Base-by-base conservation (phyloP, 2,888 invertebrate genomes). In the Eristalis pertinax region DNA sequence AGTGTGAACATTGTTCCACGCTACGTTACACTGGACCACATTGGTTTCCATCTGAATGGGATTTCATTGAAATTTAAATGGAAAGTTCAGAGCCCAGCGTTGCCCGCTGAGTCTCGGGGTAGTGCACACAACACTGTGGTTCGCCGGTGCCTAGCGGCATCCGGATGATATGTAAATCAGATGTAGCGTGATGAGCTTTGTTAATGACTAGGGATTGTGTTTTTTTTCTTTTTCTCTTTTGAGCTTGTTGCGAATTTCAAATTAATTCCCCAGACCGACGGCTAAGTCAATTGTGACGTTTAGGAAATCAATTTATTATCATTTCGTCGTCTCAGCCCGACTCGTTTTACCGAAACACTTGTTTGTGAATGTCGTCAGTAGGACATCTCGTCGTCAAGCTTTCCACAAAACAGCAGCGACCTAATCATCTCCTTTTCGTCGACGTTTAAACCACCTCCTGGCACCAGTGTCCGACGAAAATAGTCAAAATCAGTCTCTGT, bases 31-130 rank as follows among this genome's bases (percentile, higher is more conserved):
- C 38, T 62, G 22, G 76, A 87, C 84, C 84, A 35, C 84, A 68
- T 58, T 76, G 35, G 24, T 19, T 78, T 63, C 11, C 32, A 77
- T 35, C 41, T 76, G 67, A 82, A 72, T 78, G 29, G 60, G 75
- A 64, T 70, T 79, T 83, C 75, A 83, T 75, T 83, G 83, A 65
- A 84, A 84, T 76, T 84, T 87, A 84, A 80, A 79, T 80, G 87
- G 65, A 82, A 86, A 83, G 38, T 75, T 86, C 73, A 43, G 67
- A 22, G 67, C 32, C 24, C 64, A 74, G 56, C 62, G 0, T 32
- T 32, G 67, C 29, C 29, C 35, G 35, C 11, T 35, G 35, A 35
- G 35, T 35, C 35, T 8, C n/a, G n/a, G n/a, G n/a, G 41, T 5
- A n/a, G 43, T 32, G 32, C n/a, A 43, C n/a, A 38, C 38, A 38